Conservation (phyloP, 2,797 vertebrate genomes). For the Ptychadena robeensis region DNA sequence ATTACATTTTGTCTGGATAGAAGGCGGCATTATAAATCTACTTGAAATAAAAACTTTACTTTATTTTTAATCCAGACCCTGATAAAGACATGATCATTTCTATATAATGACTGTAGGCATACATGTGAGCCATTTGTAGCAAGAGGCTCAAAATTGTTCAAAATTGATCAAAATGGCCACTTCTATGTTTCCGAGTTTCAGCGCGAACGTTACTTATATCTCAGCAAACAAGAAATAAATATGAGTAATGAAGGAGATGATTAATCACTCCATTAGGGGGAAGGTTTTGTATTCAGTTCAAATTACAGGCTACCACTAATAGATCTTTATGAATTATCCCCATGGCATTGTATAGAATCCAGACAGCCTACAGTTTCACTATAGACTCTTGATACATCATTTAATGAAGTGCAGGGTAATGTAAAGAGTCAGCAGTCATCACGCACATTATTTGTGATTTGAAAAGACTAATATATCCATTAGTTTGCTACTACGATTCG, state of each 20-base stretch:
- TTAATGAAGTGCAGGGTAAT: conserved; percentile 15
- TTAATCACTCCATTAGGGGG: conserved; percentile 39
- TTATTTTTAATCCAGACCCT: too few relatives aligned
- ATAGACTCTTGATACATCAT: background rate
- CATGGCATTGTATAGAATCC: conserved; percentile 24
- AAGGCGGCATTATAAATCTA: too few relatives aligned
- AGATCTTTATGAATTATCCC: conserved; percentile 39
- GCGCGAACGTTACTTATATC: background rate
- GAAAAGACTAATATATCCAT: background rate
- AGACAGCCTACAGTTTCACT: background rate
- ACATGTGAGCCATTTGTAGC: background rate
- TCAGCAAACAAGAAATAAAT: conserved; percentile 1
- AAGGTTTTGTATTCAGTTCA: conserved; percentile 25
- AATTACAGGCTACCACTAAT: conserved; percentile 41
- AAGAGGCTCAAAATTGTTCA: background rate
- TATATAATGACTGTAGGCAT: too few relatives aligned
- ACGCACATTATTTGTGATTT: background rate
- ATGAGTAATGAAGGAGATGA: conserved; percentile 8
- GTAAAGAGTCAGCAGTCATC: background rate
- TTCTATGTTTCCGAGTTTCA: background rate
- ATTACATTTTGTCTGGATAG: too few relatives aligned
- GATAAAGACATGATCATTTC: too few relatives aligned
- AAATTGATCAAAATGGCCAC: background rate
- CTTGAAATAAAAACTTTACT: too few relatives aligned
- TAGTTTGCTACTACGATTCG: background rate